Percentiles rank a stretch among this genome's conserved stretches.
Conservation (phyloP, 2,113 vertebrate species). For the Rissa tridactyla region DNA sequence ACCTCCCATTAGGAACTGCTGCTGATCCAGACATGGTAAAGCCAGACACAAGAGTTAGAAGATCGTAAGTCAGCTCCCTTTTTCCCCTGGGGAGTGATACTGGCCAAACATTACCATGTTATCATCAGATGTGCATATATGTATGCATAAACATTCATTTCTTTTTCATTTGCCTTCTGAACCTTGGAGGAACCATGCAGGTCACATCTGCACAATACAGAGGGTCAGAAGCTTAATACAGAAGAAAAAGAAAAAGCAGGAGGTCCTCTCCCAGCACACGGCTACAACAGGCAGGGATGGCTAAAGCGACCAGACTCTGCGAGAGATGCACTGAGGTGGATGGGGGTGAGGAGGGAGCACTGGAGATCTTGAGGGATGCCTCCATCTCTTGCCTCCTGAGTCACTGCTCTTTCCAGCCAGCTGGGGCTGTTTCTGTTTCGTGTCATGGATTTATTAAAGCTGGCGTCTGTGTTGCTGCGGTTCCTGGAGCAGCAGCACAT, state of each 20-base stretch:
- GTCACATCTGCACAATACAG: background rate
- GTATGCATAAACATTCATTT: background rate
- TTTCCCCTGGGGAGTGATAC: background rate
- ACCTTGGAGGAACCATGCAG: background rate
- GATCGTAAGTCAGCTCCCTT: background rate
- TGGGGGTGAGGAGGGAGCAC: background rate
- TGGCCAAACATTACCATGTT: background rate
- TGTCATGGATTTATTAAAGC: background rate
- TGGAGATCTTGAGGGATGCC: background rate
- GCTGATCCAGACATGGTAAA: background rate
- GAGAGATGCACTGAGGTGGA: background rate
- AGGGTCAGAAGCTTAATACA: background rate
- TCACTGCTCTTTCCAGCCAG: background rate
- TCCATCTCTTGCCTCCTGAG: background rate
- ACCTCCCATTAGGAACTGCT: background rate
- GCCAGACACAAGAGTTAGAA: background rate
- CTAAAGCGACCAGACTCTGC: fast-evolving
- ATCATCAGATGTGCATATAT: background rate
- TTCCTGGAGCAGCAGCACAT: background rate
- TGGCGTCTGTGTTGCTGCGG: fast-evolving
- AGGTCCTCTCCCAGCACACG: background rate
- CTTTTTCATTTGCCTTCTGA: background rate
- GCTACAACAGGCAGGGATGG: background rate
- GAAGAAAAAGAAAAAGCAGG: background rate
- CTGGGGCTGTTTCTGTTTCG: background rate